Conservation (phyloP, 2,888 invertebrate species). For the Lordiphosa fenestrarum region DNA sequence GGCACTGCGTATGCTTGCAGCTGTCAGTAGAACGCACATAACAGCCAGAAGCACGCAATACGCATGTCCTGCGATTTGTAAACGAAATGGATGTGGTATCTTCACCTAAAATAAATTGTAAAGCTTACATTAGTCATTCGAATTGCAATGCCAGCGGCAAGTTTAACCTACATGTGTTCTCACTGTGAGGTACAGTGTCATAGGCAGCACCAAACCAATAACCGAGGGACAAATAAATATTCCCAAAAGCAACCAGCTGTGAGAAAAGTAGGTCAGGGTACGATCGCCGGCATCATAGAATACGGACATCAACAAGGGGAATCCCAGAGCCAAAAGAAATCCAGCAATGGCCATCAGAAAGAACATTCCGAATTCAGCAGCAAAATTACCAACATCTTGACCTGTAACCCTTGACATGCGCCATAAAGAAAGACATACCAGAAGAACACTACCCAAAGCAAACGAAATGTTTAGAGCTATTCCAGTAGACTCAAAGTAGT, state of each 20-base stretch:
- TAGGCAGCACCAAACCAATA: slow-evolving; percentile 69
- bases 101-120: slow-evolving; percentile 48
- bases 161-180: slow-evolving; percentile 57
- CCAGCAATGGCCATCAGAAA: slow-evolving; percentile 68
- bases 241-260: slow-evolving; percentile 81
- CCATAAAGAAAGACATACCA: slow-evolving; percentile 66
- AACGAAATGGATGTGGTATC: slow-evolving; percentile 60
- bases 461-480: slow-evolving; percentile 77
- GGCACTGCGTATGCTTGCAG: slow-evolving; percentile 68
- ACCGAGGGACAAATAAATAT: slow-evolving; percentile 76
- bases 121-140: background rate
- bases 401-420: slow-evolving; percentile 62
- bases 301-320: slow-evolving; percentile 76
- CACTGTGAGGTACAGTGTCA: slow-evolving; percentile 67
- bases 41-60: slow-evolving; percentile 70
- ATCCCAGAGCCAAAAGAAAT: slow-evolving; percentile 69
- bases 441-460: slow-evolving; percentile 75
- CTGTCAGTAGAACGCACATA: slow-evolving; percentile 63
- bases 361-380: slow-evolving; percentile 57
- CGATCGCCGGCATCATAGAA: slow-evolving; percentile 78
- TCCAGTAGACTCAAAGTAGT: slow-evolving; percentile 82
- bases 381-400: slow-evolving; percentile 29
- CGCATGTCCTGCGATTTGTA: slow-evolving; percentile 77
- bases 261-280: slow-evolving; percentile 83
- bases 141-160: background rate